Conservation (phyloP, 2,888 invertebrate species). For the Drosophila merina region DNA sequence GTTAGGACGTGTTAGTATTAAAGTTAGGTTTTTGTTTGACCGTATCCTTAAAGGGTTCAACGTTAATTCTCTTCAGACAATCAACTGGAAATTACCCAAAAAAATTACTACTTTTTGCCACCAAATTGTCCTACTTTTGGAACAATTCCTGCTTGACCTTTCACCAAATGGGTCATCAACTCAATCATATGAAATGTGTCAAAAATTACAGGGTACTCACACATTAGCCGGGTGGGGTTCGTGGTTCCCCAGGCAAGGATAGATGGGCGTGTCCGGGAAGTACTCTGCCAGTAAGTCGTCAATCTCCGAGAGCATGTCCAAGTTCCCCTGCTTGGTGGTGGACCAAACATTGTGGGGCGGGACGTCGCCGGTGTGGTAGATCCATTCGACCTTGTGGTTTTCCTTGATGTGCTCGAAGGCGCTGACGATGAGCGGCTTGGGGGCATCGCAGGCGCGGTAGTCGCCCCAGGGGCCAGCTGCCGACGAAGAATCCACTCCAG, state of each 20-base stretch:
- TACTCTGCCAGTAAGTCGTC: conserved; percentile 85
- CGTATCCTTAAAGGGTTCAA: no score
- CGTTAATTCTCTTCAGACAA: no score
- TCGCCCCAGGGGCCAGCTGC: conserved; percentile 93
- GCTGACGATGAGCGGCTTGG: conserved; percentile 88
- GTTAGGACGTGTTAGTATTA: no score
- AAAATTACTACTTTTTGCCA: not conserved
- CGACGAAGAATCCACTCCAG: conserved; percentile 25
- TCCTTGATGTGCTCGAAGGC: conserved; percentile 87
- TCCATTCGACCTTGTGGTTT: conserved; percentile 87
- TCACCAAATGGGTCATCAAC: conserved; percentile 14
- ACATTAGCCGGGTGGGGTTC: conserved; percentile 93
- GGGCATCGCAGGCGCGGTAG: conserved; percentile 90
- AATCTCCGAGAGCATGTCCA: conserved; percentile 86
- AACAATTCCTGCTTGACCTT: conserved; percentile 3
- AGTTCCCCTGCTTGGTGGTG: conserved; percentile 88
- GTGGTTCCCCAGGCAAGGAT: conserved; percentile 92
- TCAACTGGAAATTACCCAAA: not conserved
- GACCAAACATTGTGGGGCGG: conserved; percentile 95
- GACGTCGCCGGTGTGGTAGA: conserved; percentile 95
- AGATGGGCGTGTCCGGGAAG: conserved; percentile 87
- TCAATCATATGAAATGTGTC: conserved; percentile 2
- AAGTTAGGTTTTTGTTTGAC: no score
- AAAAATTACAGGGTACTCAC: conserved; percentile 85
- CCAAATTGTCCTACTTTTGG: not conserved